Base-by-base conservation (phyloP, 2,113 vertebrate genomes). In the Pteruthius melanotis region DNA sequence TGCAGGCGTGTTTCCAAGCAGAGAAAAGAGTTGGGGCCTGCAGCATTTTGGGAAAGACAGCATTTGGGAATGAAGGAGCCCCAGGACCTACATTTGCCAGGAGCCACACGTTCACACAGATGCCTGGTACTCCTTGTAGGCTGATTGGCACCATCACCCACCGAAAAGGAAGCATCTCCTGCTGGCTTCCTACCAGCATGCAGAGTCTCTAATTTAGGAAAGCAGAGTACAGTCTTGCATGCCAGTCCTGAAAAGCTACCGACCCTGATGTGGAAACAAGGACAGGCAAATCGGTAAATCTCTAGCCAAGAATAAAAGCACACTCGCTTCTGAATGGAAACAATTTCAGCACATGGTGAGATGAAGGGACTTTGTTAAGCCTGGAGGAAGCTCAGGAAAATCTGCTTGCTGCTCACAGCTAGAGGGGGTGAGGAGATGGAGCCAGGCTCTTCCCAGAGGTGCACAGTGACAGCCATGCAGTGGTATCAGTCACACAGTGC, bases 241-340 rank as follows among this genome's bases (percentile, higher is more conserved):
- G 88, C 86, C 91, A 96, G 91, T 86, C 94, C 76, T 90, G 85
- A 94, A 92, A 88, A 94, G 27, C 88, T 72, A 94, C 83, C 90
- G 88, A 2, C 39, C 17, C 75, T 89, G 63, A 90, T 4, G 31
- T 52, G 52, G 31, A 92, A 95, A 81, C 82, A 91, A 93, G 79
- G 79, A 83, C 72, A 63, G 65, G 71, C 60, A 90, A 83, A 91
- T 90, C 91, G 59, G n/a, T 44, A 28, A 50, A 70, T 77, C 60
- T 85, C 16, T 14, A 83, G 90, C 79, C 71, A 88, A 78, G 76
- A 71, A 45, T 52, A 92, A 90, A 93, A 76, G 64, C 37, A 54
- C 33, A 24, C 19, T 95, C 0, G 0, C 33, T 82, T 85, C 45
- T 78, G 45, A 71, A 74, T 83, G 76, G 40, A 95, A 94, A 53